phyloP scores from a whole-genome alignment of 2,888 invertebrate genomes.

The Acanthopleura granulata region DNA sequence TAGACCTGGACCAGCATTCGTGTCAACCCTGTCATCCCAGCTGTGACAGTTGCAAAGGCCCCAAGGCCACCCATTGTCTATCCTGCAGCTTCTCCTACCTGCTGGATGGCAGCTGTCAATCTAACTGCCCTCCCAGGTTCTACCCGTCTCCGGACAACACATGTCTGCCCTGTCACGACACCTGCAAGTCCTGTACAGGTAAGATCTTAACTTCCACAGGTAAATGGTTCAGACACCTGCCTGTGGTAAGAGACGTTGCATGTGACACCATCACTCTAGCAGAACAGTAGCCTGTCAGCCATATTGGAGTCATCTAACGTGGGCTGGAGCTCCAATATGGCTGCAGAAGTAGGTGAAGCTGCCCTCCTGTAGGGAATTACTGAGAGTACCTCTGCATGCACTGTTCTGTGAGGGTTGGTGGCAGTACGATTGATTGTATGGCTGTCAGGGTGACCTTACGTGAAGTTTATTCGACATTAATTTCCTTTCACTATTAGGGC shows the following conservation, averaged over 20 bases:
- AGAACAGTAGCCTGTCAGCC: too few relatives aligned
- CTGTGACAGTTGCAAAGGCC: slow-evolving; percentile 19
- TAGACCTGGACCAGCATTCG: neutral
- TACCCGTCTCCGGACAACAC: neutral
- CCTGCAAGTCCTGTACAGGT: neutral
- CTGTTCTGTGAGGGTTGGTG: neutral
- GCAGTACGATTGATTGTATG: neutral
- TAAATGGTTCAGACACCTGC: neutral
- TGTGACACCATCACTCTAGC: too few relatives aligned
- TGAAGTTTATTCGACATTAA: too few relatives aligned
- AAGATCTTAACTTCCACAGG: neutral
- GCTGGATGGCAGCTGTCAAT: neutral
- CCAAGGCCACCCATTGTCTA: slow-evolving; percentile 8
- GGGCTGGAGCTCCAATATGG: too few relatives aligned
- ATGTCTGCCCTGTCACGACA: neutral
- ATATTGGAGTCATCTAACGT: too few relatives aligned
- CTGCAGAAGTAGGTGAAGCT: too few relatives aligned
- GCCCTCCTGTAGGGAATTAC: too few relatives aligned
- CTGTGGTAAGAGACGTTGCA: neutral
- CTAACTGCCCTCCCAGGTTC: neutral
- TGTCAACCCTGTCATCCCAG: slow-evolving; percentile 14
- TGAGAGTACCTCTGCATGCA: too few relatives aligned
- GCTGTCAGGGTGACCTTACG: neutral
- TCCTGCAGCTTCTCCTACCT: slow-evolving; percentile 17
- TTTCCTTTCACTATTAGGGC: too few relatives aligned